Evolutionary conservation across 2,113 vertebrate species (phyloP).

Genomic region (Anser brachyrhynchus): DNA sequence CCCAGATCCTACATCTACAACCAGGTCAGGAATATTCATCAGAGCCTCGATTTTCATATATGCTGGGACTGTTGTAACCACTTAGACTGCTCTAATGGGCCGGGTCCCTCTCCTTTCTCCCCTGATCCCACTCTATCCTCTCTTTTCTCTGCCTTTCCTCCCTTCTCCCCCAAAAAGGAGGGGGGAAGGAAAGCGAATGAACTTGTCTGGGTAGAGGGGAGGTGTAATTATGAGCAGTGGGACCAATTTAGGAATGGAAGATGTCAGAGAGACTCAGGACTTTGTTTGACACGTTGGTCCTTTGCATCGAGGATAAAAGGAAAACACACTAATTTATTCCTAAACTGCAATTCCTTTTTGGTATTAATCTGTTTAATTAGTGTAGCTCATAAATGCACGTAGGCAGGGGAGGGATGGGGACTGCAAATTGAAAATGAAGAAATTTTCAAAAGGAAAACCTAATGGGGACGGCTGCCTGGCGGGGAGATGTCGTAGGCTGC

Average conservation of each 20-base stretch:
- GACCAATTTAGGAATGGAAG: conserved; percentile 57
- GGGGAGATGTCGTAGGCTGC: background rate
- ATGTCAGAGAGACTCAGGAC: background rate
- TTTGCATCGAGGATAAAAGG: conserved; percentile 43
- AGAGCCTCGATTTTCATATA: background rate
- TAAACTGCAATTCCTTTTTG: conserved; percentile 33
- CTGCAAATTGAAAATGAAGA: background rate
- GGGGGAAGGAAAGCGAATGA: background rate
- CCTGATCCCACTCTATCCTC: background rate
- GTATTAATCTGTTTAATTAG: conserved; percentile 46
- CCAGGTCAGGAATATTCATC: background rate
- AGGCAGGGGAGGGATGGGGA: background rate
- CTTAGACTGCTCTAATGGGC: background rate
- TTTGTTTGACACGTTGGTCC: background rate
- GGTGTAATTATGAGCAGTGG: conserved; percentile 59
- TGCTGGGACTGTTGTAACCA: background rate
- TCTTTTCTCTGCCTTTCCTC: background rate
- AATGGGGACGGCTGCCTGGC: background rate
- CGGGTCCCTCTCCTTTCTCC: background rate
- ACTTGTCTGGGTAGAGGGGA: background rate
- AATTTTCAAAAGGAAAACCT: background rate
- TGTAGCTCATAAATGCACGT: background rate
- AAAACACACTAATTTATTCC: conserved; percentile 56
- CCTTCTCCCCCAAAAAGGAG: background rate
- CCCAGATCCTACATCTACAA: background rate